Evolutionary conservation across 2,797 vertebrate species (phyloP), one percentile per base, ranked within the genome.

Genomic region (Catostomus latipinnis): DNA sequence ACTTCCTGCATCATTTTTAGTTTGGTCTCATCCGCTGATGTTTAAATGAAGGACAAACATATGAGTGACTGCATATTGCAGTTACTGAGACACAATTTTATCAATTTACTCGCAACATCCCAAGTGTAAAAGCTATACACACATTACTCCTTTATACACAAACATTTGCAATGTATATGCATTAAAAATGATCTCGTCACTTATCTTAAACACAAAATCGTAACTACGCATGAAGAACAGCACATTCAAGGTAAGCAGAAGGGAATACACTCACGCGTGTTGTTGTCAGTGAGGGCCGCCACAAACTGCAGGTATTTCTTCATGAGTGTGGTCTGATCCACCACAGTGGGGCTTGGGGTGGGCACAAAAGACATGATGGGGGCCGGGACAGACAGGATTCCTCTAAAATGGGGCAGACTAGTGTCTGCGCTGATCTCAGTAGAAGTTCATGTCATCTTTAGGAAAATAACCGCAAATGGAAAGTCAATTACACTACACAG

Each of bases 1-100:
- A 99, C 98, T 95, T 99, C 98, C 91, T 99, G 98, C 98, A 99
- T 99, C 98, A 99, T 99, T 93, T 99, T 99, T 90, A 99, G 87
- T 86, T 99, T 99, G 4, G 98, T 99, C 93, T 99, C 98, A 92
- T 99, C 98, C 65, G 96, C 98, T 99, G 88, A 81, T 91, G 91
- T 45, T 10, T 22, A 43, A 45, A 73, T 14, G 0, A 68, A 58
- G 49, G 13, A 34, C 9, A 3, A 6, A 46, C 71, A 11, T 53
- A 14, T 48, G 2, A 7, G 53, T 14, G 50, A 5, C 16, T 34
- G 9, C 8, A 22, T 60, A 16, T 60, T 22, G 57, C 5, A 16
- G 34, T 61, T 9, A 61, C 9, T 57, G 57, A 16, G 4, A 68
- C 6, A 8, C 0, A 8, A 11, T 45, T 46, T 5, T 8, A 45